phyloP scores from a whole-genome alignment of 2,113 vertebrate species.

The Apteryx mantelli region DNA sequence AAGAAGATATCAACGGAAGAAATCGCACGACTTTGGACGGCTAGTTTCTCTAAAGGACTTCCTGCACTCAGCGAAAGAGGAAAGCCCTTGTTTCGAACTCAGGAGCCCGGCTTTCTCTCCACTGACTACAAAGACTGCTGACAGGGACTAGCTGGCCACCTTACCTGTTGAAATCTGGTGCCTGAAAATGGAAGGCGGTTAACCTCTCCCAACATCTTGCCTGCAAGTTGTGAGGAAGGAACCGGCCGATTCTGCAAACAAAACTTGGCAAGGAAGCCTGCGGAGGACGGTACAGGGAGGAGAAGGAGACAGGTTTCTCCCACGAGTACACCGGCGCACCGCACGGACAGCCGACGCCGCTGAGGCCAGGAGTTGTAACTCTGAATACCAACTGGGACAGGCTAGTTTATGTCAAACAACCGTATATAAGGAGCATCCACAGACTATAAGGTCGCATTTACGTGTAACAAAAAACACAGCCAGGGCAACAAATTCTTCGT shows the following conservation, averaged over 20 bases:
- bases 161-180: not conserved
- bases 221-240: not conserved
- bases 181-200: not conserved
- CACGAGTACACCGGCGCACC: accelerated
- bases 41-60: not conserved
- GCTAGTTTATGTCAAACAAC: too few relatives aligned
- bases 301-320: not conserved
- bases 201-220: not conserved
- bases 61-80: not conserved
- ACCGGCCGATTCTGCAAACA: too few relatives aligned
- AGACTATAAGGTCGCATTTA: too few relatives aligned
- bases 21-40: not conserved
- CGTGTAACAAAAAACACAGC: too few relatives aligned
- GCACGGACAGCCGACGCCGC: not conserved
- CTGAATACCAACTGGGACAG: too few relatives aligned
- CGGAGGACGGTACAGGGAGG: too few relatives aligned
- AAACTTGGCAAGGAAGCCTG: too few relatives aligned
- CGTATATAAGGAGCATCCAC: too few relatives aligned
- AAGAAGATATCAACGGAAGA: too few relatives aligned
- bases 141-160: too few relatives aligned
- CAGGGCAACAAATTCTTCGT: too few relatives aligned
- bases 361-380: too few relatives aligned
- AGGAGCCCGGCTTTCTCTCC: not conserved
- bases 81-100: not conserved
- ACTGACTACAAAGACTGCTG: not conserved